These are phyloP conservation scores for Scaptomyza graminum DNA, from an alignment of 1,140 invertebrate species.

Conservation along the genomic window DNA sequence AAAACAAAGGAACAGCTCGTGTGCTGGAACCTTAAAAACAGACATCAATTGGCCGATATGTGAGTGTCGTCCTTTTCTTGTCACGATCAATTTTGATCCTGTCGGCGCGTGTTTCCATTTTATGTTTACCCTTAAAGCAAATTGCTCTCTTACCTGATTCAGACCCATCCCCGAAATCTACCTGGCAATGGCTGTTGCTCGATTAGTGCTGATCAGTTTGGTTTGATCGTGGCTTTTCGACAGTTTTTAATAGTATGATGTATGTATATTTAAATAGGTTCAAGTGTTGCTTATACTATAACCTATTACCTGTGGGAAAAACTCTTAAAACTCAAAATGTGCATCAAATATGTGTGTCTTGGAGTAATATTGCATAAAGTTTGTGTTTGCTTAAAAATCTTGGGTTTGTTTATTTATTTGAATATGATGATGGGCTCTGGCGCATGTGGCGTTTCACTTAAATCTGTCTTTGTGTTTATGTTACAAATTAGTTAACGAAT, in stretches of 20 bases:
- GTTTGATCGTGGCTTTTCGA: conserved; percentile 77
- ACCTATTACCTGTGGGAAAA: conserved; percentile 61
- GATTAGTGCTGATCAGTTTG: conserved; percentile 68
- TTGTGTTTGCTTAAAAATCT: not conserved
- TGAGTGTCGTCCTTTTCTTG: conserved; percentile 48
- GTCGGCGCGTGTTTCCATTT: conserved; percentile 78
- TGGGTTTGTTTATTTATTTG: conserved; percentile 36
- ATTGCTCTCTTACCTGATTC: conserved; percentile 54
- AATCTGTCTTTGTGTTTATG: conserved; percentile 44
- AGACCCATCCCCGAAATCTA: conserved; percentile 41
- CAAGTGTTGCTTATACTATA: conserved; percentile 54
- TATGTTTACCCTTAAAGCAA: conserved; percentile 55
- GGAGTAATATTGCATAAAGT: conserved; percentile 56
- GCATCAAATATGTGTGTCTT: conserved; percentile 52
- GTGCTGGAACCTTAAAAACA: conserved; percentile 29
- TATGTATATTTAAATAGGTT: conserved; percentile 78
- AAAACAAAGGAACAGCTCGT: conserved; percentile 12
- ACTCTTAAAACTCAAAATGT: conserved; percentile 47
- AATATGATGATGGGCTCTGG: conserved; percentile 27
- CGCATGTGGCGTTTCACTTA: conserved; percentile 36
- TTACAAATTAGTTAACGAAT: conserved; percentile 49
- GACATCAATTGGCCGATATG: conserved; percentile 42
- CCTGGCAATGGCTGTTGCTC: conserved; percentile 53
- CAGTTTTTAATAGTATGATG: conserved; percentile 66
- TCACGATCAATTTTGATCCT: conserved; percentile 69